phyloP scores from a whole-genome alignment of 2,113 vertebrate species.

The Pyrgilauda ruficollis region DNA sequence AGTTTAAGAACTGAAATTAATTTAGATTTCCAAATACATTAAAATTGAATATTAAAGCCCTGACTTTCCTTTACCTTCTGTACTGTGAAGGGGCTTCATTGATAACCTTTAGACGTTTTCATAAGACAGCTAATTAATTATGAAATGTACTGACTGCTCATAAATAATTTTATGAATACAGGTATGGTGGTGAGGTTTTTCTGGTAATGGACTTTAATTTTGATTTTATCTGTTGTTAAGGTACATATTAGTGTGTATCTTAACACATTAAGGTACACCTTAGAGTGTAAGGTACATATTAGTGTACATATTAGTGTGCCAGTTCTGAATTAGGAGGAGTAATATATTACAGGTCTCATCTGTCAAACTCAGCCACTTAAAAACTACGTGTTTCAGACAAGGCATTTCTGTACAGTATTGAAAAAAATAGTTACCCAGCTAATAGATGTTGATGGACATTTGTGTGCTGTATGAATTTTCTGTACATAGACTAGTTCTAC shows the following conservation, averaged over 20 bases:
- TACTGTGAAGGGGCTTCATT: neutral
- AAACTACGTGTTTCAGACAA: neutral
- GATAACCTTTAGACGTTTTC: neutral
- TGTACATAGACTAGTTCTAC: neutral
- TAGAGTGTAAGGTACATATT: neutral
- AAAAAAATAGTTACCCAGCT: neutral
- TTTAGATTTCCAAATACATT: neutral
- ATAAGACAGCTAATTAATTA: neutral
- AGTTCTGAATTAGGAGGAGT: neutral
- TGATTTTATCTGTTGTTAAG: neutral
- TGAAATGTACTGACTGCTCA: neutral
- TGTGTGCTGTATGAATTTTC: neutral
- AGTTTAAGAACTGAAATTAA: neutral
- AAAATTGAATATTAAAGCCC: neutral
- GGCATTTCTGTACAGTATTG: neutral
- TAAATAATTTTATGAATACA: neutral
- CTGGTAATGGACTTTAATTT: neutral
- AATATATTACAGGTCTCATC: neutral
- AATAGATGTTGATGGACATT: neutral
- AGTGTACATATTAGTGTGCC: neutral
- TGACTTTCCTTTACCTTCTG: neutral
- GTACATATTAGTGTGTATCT: neutral
- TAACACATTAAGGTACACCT: neutral
- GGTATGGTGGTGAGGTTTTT: neutral
- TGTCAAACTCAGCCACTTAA: neutral